Conservation (phyloP, 2,113 vertebrate species). For the Crotalus horridus region DNA sequence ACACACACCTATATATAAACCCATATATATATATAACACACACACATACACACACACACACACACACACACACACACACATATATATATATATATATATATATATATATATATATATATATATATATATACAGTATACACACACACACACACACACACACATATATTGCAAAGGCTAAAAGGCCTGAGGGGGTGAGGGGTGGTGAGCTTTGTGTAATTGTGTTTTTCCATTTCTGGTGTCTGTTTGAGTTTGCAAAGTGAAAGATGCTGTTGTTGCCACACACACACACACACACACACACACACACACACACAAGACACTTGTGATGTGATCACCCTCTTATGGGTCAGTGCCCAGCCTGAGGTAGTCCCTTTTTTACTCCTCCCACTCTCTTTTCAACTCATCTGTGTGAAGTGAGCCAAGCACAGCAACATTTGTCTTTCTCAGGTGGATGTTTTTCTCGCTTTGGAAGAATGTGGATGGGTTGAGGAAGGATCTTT, state of each 20-base stretch:
- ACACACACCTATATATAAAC: too few relatives aligned
- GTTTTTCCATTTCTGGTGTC: slow-evolving; percentile 36
- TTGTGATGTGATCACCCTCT: slow-evolving; percentile 26
- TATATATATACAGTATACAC: too few relatives aligned
- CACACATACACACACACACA: too few relatives aligned
- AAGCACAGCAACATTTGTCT: slow-evolving; percentile 34
- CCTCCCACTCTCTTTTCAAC: slow-evolving; percentile 39
- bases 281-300: not conserved
- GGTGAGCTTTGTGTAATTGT: slow-evolving; percentile 37
- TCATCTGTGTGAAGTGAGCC: slow-evolving; percentile 44
- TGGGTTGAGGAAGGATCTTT: slow-evolving; percentile 23
- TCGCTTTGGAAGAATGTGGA: slow-evolving; percentile 24
- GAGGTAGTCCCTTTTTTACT: slow-evolving; percentile 28
- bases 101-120: too few relatives aligned
- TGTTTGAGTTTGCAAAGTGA: slow-evolving; percentile 50
- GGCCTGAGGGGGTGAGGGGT: slow-evolving; percentile 26
- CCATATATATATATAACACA: too few relatives aligned
- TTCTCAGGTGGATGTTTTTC: slow-evolving; percentile 25
- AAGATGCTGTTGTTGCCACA: slow-evolving; percentile 27
- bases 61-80: too few relatives aligned
- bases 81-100: too few relatives aligned
- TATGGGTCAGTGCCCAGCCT: slow-evolving; percentile 64
- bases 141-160: too few relatives aligned
- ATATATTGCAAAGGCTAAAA: slow-evolving; percentile 2
- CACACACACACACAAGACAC: too few relatives aligned